Percentiles rank a stretch among this genome's conserved stretches.
Evolutionary conservation across 2,797 vertebrate species (phyloP).

Genomic region (Chrysolophus pictus): DNA sequence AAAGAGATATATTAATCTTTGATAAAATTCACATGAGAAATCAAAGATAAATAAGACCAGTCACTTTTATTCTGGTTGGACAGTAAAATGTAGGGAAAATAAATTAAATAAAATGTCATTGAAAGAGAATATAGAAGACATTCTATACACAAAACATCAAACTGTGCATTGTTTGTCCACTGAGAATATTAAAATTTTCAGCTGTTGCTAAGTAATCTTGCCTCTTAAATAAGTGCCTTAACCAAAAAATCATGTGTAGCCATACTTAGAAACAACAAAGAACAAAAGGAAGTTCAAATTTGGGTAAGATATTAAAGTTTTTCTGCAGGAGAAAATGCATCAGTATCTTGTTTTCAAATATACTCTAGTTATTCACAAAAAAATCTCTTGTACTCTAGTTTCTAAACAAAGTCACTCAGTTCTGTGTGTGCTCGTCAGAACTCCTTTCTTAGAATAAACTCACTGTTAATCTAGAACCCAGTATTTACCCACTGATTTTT

Average conservation of each 20-base stretch:
- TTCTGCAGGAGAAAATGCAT: not conserved
- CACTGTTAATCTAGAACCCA: not conserved
- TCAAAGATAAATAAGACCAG: not conserved
- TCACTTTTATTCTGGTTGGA: not conserved
- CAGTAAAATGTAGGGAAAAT: not conserved
- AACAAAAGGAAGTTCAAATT: not conserved
- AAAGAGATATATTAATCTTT: constrained; percentile 39
- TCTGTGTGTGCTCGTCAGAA: not conserved
- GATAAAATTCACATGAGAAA: constrained; percentile 7
- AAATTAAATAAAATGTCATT: not conserved
- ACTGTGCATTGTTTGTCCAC: not conserved
- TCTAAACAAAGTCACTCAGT: not conserved
- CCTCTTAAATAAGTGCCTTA: not conserved
- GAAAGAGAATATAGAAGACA: constrained; percentile 22
- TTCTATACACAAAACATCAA: not conserved
- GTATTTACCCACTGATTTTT: not conserved
- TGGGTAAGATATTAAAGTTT: not conserved
- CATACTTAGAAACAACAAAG: not conserved
- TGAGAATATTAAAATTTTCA: constrained; percentile 20
- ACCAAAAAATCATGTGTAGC: not conserved
- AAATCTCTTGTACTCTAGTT: not conserved
- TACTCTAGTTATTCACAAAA: not conserved
- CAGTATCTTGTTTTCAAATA: not conserved
- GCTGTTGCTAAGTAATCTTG: not conserved
- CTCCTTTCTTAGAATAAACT: not conserved